Base-by-base conservation (phyloP, 2,797 vertebrate species). In the Paramormyrops hopkinsi region DNA sequence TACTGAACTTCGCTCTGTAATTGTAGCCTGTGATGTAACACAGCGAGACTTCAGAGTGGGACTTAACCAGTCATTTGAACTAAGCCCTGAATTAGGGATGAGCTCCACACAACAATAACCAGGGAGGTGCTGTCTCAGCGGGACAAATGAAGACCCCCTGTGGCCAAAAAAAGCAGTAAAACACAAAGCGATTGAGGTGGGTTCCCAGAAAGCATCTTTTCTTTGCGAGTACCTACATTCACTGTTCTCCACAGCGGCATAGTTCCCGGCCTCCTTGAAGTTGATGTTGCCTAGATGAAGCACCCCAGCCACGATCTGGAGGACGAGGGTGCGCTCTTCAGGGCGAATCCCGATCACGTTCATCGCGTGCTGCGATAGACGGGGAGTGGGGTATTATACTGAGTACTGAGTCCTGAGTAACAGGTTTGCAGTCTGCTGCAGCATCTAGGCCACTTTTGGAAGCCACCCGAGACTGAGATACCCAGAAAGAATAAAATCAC, bases 191-290 rank as follows among this genome's bases (percentile, higher is more conserved):
- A 79, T 44, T 44, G 82, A 46, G n/a, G 82, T 14, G 4, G 2
- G 44, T 37, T 54, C 12, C n/a, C 69, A 69, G 44, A 25, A 17
- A 25, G 44, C 44, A 17, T 14, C 9, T 41, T 76, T 37, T 8
- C 37, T 44, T 44, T 44, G 82, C 7, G 82, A 65, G 89, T 92
- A 97, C 98, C 94, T 94, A 99, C 99, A 99, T 94, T 99, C 99
- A 91, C 99, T 97, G 0, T 97, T 99, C 95, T 99, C 99, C 93
- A 99, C 99, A 0, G 95, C 98, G 0, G 99, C 99, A 0, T 99
- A 99, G 94, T 99, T 99, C 91, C 98, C 98, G 1, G 97, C 97
- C 94, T 99, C 99, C 92, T 94, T 98, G 95, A 99, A 99, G 91
- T 92, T 98, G 95, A 99, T 98, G 93, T 99, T 99, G 90, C 99